Percentiles rank a stretch among this genome's conserved stretches.
Conservation (phyloP, 2,113 vertebrate genomes). For the Perca flavescens region DNA sequence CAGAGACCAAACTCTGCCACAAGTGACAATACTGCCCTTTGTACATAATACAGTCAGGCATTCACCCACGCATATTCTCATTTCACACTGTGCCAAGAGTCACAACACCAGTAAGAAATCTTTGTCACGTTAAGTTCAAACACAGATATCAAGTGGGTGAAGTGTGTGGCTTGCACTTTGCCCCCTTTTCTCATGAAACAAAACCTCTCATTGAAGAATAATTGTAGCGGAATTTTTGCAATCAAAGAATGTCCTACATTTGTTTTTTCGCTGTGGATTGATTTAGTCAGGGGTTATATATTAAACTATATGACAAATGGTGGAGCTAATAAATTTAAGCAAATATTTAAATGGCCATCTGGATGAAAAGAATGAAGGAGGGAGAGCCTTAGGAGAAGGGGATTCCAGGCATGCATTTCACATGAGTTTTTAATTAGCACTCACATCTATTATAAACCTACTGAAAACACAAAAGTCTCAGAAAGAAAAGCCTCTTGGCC, state of each 20-base stretch:
- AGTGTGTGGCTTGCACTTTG: conserved; percentile 46
- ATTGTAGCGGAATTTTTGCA: neutral
- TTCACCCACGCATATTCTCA: conserved; percentile 43
- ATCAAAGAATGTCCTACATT: conserved; percentile 25
- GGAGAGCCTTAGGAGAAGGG: neutral
- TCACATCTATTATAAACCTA: conserved; percentile 31
- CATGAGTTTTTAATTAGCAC: conserved; percentile 42
- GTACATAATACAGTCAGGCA: conserved; percentile 49
- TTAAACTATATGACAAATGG: conserved; percentile 24
- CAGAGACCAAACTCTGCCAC: conserved; percentile 2
- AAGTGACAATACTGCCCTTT: conserved; percentile 59
- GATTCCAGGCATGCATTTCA: conserved; percentile 20
- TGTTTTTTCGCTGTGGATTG: neutral
- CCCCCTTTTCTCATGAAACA: conserved; percentile 1
- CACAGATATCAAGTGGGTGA: conserved; percentile 28
- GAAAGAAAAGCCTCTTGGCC: conserved; percentile 48
- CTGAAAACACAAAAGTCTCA: conserved; percentile 26
- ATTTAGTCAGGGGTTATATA: conserved; percentile 51
- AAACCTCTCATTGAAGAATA: conserved; percentile 31
- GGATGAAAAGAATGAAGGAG: conserved; percentile 15
- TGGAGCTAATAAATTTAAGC: conserved; percentile 15
- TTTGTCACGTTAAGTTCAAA: conserved; percentile 37
- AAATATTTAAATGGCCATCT: conserved; percentile 52
- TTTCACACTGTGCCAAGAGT: conserved; percentile 32
- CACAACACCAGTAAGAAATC: conserved; percentile 11